These are phyloP conservation scores for Pangasianodon hypophthalmus DNA, from an alignment of 2,113 vertebrate genomes.

Conservation along the genomic window DNA sequence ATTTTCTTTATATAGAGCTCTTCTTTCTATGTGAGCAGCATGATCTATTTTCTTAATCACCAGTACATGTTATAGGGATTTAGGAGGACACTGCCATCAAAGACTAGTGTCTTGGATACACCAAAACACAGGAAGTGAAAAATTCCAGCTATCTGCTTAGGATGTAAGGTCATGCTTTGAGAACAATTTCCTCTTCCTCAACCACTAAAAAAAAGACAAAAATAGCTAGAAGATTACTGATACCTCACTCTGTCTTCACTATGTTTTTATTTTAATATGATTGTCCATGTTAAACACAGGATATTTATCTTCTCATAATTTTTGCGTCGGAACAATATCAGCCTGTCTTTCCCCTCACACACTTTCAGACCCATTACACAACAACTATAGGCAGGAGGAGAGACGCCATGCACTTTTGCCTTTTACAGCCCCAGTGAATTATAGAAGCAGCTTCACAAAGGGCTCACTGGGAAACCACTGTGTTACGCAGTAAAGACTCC, in stretches of 20 bases:
- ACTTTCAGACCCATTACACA: neutral
- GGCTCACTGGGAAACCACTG: conserved; percentile 30
- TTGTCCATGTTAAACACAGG: neutral
- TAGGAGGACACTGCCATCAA: too few relatives aligned
- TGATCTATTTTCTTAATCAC: neutral
- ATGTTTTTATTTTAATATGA: neutral
- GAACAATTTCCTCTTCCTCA: conserved; percentile 25
- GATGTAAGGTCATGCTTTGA: conserved; percentile 13
- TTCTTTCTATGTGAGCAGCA: neutral
- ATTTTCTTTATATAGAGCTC: neutral
- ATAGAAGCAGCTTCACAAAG: conserved; percentile 38
- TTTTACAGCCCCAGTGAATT: conserved; percentile 34
- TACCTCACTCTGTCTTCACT: neutral
- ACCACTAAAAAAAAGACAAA: neutral
- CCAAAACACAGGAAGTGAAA: conserved; percentile 20
- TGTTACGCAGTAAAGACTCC: neutral
- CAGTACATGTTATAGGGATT: neutral
- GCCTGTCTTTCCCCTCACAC: neutral
- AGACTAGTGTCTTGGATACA: neutral
- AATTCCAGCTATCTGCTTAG: conserved; percentile 31
- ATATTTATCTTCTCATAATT: neutral
- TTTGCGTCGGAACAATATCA: neutral
- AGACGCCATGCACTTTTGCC: conserved; percentile 16
- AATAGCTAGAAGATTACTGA: neutral
- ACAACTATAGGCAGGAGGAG: conserved; percentile 12